Evolutionary conservation across 2,797 vertebrate genomes (phyloP), one percentile per base, ranked within the genome.

Genomic region (Eulemur mongoz): DNA sequence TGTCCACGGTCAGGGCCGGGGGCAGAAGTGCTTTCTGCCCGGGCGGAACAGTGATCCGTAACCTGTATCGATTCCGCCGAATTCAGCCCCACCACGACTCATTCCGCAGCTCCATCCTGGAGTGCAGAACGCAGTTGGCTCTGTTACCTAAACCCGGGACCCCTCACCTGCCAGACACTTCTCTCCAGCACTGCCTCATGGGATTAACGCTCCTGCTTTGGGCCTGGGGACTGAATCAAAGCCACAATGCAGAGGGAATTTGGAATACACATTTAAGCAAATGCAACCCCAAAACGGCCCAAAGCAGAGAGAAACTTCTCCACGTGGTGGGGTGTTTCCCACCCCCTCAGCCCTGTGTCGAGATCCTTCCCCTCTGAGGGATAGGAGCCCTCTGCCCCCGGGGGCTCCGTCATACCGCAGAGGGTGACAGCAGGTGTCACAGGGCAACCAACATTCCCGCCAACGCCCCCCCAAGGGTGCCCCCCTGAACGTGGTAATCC

Each of bases 31-130:
- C 18, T 54, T 48, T 15, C 12, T 30, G 4, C 78, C 22, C 8
- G n/a, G 23, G 14, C 0, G 1, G 4, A 13, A 6, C 5, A 5
- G n/a, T 15, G 15, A 1, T 5, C 50, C 27, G 4, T 1, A n/a
- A 4, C 38, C 4, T 40, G 20, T 12, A 7, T 4, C 17, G 38
- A 4, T 1, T 59, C 48, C 23, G 30, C 32, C 30, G 40, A 5
- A 2, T 35, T 43, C 14, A 22, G 32, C 61, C 63, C 40, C 70
- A 9, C 63, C 63, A n/a, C 0, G 9, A 13, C 48, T 3, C 14
- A 1, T 35, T 32, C 18, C 1, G 5, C 61, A n/a, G 54, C 15
- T 32, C 73, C 1, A 0, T 3, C 18, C 32, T 8, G 2, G 23
- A 7, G 3, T 9, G n/a, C 15, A 52, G 38, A 54, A 32, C 4